Evolutionary conservation across 2,113 vertebrate genomes (phyloP).

Genomic region (Rhinichthys klamathensis): DNA sequence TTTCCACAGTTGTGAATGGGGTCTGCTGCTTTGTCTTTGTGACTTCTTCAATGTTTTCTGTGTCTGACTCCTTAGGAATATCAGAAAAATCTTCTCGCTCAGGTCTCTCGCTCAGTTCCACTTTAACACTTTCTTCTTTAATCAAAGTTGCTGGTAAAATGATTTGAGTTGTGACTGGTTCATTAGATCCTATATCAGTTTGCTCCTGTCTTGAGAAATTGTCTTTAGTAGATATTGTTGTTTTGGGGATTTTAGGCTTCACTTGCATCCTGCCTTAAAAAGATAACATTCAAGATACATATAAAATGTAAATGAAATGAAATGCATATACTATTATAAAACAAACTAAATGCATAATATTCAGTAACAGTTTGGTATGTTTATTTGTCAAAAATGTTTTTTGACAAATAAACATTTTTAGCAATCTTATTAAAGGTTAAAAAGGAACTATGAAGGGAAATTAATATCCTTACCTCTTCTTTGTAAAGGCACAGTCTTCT

Average conservation of each 20-base stretch:
- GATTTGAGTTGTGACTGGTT: background rate
- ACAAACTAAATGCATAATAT: too few species aligned
- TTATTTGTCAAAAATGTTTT: too few species aligned
- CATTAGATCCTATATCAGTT: background rate
- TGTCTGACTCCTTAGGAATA: background rate
- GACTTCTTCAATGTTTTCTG: too few species aligned
- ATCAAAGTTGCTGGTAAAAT: background rate
- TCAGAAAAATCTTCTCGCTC: background rate
- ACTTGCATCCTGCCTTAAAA: conserved; percentile 21
- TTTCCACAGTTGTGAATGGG: background rate
- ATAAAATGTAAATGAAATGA: background rate
- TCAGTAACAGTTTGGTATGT: too few species aligned
- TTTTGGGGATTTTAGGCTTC: background rate
- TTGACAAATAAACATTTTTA: too few species aligned
- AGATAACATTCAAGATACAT: background rate
- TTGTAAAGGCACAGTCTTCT: background rate
- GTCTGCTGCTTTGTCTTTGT: too few species aligned
- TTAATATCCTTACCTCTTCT: conserved; percentile 2
- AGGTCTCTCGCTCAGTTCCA: background rate
- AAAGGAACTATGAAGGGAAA: background rate
- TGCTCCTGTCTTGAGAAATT: conserved; percentile 1
- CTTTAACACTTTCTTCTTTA: background rate
- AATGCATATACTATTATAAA: too few species aligned
- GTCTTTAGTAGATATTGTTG: background rate
- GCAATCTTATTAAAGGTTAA: background rate